Base-by-base conservation (phyloP, 2,888 invertebrate genomes). In the Apamea monoglypha region DNA sequence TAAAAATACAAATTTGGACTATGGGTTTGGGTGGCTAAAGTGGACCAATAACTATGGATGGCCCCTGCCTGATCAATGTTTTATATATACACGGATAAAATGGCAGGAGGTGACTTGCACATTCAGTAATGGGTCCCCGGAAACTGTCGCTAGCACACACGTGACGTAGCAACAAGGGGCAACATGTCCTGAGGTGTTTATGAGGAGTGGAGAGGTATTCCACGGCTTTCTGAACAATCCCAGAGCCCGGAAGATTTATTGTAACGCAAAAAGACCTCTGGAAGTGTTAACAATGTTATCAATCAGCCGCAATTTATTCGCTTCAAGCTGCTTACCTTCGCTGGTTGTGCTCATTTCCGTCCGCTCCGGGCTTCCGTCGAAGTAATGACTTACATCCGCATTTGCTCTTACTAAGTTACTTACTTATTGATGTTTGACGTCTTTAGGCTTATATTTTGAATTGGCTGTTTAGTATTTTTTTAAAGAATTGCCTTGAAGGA, bases 321-420 rank as follows among this genome's bases (percentile, higher is more conserved):
- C 64, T 74, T 36, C 21, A 66, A 81, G 74, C 18, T 44, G 78
- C 72, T 87, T 63, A 75, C 84, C 88, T 87, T 82, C 80, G 69
- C 68, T 50, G 59, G 25, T 18, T 59, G 70, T 64, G 53, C 75
- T 85, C 80, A 89, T 86, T 88, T 89, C 88, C 88, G 88, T 61
- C 78, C 81, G 75, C 76, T n/a, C 50, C 50, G 18, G 71, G 64
- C 82, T 89, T 86, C 90, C 88, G 86, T 61, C 53, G n/a, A 18
- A 36, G 70, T 89, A 88, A 89, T 85, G 85, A 84, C 71, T 79
- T 71, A 86, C 81, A 82, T 89, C 88, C 88, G 87, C 40, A 68
- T 78, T 81, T 67, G 36, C 76, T 84, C 74, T 82, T 79, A 40
- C 66, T 63, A 50, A 36, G 29, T 63, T 18, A 50, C 36, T 32